phyloP scores from a whole-genome alignment of 2,113 vertebrate genomes.

The Macrotis lagotis region DNA sequence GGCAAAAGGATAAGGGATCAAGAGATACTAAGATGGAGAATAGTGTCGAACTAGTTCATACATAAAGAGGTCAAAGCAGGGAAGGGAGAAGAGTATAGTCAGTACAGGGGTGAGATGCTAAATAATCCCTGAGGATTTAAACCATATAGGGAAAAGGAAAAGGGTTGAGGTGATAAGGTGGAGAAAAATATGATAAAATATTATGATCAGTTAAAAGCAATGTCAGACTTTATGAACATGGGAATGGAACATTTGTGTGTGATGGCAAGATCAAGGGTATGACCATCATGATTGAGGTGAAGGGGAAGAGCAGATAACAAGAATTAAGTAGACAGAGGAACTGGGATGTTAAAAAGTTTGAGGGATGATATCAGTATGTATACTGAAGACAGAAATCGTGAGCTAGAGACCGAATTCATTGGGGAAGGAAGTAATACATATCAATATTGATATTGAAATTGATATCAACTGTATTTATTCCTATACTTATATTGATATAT shows the following conservation, averaged over 20 bases:
- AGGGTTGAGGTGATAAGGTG: background rate
- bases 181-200: background rate
- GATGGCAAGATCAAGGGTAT: background rate
- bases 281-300: background rate
- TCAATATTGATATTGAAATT: background rate
- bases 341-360: no score
- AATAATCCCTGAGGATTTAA: background rate
- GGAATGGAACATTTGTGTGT: background rate
- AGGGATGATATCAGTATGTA: no score
- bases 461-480: background rate
- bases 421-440: background rate
- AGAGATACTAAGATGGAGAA: background rate
- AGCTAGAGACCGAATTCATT: background rate
- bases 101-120: background rate
- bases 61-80: background rate
- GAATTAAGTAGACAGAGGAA: no score
- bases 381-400: background rate
- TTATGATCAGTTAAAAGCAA: no score
- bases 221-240: background rate
- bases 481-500: background rate
- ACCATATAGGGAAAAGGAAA: background rate
- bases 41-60: background rate
- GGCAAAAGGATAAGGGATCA: background rate
- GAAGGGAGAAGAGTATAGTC: background rate
- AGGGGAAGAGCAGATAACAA: no score